Base-by-base conservation (phyloP, 2,888 invertebrate species). In the Fragum sueziense region DNA sequence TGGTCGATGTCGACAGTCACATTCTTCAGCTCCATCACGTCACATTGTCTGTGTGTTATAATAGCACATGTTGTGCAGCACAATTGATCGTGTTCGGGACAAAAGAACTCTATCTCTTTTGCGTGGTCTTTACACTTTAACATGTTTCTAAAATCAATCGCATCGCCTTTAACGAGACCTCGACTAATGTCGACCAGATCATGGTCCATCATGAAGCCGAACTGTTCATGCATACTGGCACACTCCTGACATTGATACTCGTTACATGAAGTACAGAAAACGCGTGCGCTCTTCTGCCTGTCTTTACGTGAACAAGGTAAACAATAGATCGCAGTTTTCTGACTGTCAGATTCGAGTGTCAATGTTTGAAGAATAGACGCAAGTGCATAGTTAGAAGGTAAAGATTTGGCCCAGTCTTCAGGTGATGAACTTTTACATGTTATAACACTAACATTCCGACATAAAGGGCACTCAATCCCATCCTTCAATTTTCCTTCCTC, bases 31-130 rank as follows among this genome's bases (percentile, higher is more conserved):
- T 61, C 61, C 1, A 61, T n/a, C n/a, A 9, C 2, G 9, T 61
- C 33, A 61, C 61, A 61, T 31, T 27, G 22, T 61, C 20, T 61
- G 33, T 61, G 61, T 31, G 61, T 61, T 33, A 61, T 33, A 31
- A 61, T 61, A 20, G 61, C 61, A 61, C 61, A 61, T 7, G 31
- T 61, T 29, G 61, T 31, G 20, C 61, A 61, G 31, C 61, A 61
- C 29, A 61, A 6, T 29, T 61, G 31, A 9, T 33, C 33, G 27
- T 61, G 61, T 11, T 7, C n/a, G 20, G 61, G 14, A 33, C 61
- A 61, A 27, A 31, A 61, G 27, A 20, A 61, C 33, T 61, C n/a
- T 31, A 61, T 61, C 33, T 31, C 11, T 33, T 61, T 61, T 3
- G 20, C 33, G 20, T 61, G 61, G 11, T 61, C 61, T 20, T 61